Evolutionary conservation across 1,140 invertebrate species (phyloP).

Genomic region (Acyrthosiphon pisum): DNA sequence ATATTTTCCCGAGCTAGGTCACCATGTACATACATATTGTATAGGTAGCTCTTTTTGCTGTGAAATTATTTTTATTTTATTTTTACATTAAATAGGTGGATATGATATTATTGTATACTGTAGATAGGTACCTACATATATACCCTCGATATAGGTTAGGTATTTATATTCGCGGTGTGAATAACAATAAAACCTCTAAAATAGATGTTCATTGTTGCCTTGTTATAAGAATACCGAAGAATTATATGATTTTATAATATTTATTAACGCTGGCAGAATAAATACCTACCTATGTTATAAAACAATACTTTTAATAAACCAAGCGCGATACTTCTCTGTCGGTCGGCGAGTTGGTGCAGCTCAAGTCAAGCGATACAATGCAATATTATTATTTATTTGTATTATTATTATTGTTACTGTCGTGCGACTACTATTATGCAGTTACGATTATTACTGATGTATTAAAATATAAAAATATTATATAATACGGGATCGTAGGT

Average conservation of each 20-base stretch:
- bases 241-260: neutral
- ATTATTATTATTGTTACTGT: neutral
- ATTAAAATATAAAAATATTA: neutral
- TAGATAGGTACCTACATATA: too few species aligned
- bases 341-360: neutral
- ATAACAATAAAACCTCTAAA: neutral
- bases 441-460: neutral
- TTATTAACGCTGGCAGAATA: neutral
- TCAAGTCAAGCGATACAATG: too few species aligned
- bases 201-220: neutral
- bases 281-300: neutral
- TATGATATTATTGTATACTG: neutral
- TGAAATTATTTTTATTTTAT: too few species aligned
- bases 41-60: too few species aligned
- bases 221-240: neutral
- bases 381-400: too few species aligned
- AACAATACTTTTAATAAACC: neutral
- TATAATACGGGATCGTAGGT: neutral
- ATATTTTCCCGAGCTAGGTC: neutral
- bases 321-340: neutral
- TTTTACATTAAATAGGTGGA: neutral
- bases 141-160: too few species aligned
- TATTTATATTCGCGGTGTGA: neutral
- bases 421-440: neutral
- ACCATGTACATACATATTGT: neutral